Evolutionary conservation across 2,113 vertebrate species (phyloP), one percentile per base, ranked within the genome.

Genomic region (Stigmatopora nigra): DNA sequence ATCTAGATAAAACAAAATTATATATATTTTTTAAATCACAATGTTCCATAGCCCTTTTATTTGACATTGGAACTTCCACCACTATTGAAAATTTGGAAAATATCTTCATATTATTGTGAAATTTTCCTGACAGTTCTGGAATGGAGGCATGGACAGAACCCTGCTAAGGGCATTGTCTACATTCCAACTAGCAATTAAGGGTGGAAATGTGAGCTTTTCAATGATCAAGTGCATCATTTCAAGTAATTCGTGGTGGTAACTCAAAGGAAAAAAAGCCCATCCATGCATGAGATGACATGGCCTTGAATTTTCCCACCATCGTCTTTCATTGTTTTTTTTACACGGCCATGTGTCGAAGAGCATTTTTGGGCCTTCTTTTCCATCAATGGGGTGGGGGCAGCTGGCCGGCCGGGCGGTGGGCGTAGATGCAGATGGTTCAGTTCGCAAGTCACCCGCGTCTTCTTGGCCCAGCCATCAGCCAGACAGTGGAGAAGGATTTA

Each of bases 401-500:
- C 86, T 84, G 81, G 63, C 80, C 69, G 75, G 67, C 52, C n/a
- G 72, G 66, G 65, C 65, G 36, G 71, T 31, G 31, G 71, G 67
- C 15, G 49, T 55, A 59, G 60, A 78, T 71, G 60, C 86, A 86
- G 85, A 89, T 86, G 88, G 83, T 85, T 87, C 78, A 72, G 69
- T 83, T 84, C 81, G 80, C 86, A 79, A 78, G 85, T 84, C 83
- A 75, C 80, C 83, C 74, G 36, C 38, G 7, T 85, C 82, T 82
- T 80, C 82, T 80, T 87, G 86, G 80, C 86, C 82, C 77, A 61
- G 79, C 77, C 56, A 45, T 64, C 61, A 7, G 25, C 16, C 68
- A 82, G 75, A 79, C 79, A 83, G 78, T 79, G 78, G 78, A 79
- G 78, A 69, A 47, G 81, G 78, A 72, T 79, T 82, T 75, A 79